These are phyloP conservation scores for Onychomys leucogaster DNA, from an alignment of 2,797 vertebrate species.

Conservation along the genomic window DNA sequence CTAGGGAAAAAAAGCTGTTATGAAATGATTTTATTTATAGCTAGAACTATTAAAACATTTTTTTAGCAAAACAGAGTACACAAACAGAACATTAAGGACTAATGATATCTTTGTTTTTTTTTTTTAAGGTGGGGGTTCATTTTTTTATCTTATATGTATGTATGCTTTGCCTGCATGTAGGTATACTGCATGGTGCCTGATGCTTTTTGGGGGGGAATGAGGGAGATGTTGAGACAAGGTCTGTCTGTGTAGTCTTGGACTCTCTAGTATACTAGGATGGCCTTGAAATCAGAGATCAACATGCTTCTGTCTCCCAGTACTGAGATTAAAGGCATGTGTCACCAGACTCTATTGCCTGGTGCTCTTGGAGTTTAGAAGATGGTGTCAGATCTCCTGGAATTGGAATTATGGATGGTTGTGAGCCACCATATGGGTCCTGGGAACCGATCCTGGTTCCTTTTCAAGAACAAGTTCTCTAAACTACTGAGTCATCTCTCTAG, in stretches of 20 bases:
- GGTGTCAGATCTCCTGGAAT: background rate
- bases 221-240: background rate
- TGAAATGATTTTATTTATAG: constrained; percentile 33
- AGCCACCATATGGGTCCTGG: background rate
- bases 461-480: background rate
- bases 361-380: background rate
- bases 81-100: background rate
- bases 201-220: background rate
- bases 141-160: background rate
- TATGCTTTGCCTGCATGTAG: background rate
- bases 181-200: background rate
- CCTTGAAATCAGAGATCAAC: background rate
- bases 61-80: background rate
- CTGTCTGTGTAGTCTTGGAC: background rate
- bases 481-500: background rate
- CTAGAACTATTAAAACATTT: background rate
- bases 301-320: background rate
- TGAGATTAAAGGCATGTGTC: background rate
- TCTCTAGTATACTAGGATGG: background rate
- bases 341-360: background rate
- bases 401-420: background rate
- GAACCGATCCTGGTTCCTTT: background rate
- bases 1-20: background rate
- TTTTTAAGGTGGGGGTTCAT: background rate
- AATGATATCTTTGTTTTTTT: background rate